Base-by-base conservation (phyloP, 2,888 invertebrate species). In the Cheilosia grossa region DNA sequence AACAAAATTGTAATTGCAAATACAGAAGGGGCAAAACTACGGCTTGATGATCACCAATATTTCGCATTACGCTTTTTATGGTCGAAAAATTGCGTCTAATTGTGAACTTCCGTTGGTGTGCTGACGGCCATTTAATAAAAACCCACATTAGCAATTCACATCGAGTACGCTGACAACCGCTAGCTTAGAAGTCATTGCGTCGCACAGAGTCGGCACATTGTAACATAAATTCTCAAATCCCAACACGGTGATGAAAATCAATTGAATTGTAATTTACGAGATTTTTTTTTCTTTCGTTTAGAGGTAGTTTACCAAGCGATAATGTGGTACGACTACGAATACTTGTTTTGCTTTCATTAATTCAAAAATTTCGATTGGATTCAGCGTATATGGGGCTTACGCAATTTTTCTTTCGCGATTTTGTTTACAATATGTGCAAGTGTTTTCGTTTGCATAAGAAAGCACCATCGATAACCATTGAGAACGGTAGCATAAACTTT, bases 261-360 rank as follows among this genome's bases (percentile, higher is more conserved):
- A 44, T 47, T 58, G 56, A 77, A 63, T 69, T 47, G 61, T 59
- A 73, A 78, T 63, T 78, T 82, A 77, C 77, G 77, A 66, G 59
- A 66, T 66, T 69, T 66, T 21, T 47, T 44, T 47, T n/a, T 47
- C 17, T 2, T 47, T 47, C 17, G 6, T 69, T 4, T 51, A 5
- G 30, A 30, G 30, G 30, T 30, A 30, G 9, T 2, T 9, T 9
- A 7, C 30, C 30, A 30, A 30, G 30, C n/a, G n/a, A n/a, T n/a
- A n/a, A n/a, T 1, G 7, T 30, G 30, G 30, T 30, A 30, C 30
- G 30, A 7, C 30, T 30, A 30, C 7, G 30, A 30, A 9, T 30
- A 30, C 30, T 30, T 30, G 30, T 30, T 7, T 30, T 7, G 7
- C 6, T 30, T 30, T 30, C 7, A 30, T 30, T 9, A 30, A 30